phyloP scores from a whole-genome alignment of 2,113 vertebrate species.

The Sylvilagus bachmani region DNA sequence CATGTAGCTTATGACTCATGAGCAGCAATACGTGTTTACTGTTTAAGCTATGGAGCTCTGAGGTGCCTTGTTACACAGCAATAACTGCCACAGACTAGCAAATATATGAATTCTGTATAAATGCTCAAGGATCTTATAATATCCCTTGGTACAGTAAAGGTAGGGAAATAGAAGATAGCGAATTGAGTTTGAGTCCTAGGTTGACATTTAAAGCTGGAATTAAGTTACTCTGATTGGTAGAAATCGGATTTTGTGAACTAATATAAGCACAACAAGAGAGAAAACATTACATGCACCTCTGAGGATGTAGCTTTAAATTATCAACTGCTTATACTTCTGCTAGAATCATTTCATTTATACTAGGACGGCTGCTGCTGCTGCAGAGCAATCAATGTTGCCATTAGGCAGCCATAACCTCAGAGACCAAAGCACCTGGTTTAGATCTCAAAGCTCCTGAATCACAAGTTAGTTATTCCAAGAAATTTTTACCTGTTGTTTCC shows the following conservation, averaged over 20 bases:
- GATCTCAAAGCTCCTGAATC: not conserved
- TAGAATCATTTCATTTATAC: constrained; percentile 61
- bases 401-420: constrained; percentile 51
- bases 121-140: not conserved
- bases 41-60: constrained; percentile 16
- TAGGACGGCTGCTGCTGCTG: constrained; percentile 17
- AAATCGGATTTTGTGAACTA: constrained; percentile 12
- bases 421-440: not conserved
- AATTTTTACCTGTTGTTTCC: constrained; percentile 38
- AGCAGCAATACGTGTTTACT: not conserved
- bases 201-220: constrained; percentile 49
- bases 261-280: not conserved
- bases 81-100: constrained; percentile 9
- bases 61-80: not conserved
- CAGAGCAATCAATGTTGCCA: constrained; percentile 47
- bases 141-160: not conserved
- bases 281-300: not conserved
- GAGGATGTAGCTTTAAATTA: constrained; percentile 30
- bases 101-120: constrained; percentile 10
- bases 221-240: constrained; percentile 46
- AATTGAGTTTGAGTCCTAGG: constrained; percentile 30
- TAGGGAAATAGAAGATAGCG: not conserved
- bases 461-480: constrained; percentile 56
- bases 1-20: not conserved
- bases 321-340: constrained; percentile 4